Evolutionary conservation across 2,888 invertebrate species (phyloP).

Genomic region (Cheilosia grossa): DNA sequence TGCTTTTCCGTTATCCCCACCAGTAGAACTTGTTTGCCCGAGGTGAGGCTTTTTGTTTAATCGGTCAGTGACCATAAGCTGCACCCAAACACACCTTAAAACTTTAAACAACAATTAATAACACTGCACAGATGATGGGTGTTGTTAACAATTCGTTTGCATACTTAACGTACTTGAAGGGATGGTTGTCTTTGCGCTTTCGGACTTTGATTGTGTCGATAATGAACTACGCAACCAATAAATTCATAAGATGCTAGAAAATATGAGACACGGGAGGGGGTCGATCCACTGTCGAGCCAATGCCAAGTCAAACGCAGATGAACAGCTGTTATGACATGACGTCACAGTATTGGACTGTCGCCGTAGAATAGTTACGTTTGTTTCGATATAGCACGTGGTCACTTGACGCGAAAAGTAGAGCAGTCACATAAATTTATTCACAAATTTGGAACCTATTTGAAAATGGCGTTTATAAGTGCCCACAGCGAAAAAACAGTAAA

Average conservation of each 20-base stretch:
- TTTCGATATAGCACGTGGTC: background rate
- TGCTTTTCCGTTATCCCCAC: slow-evolving; percentile 9
- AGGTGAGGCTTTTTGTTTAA: slow-evolving; percentile 13
- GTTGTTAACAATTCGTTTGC: background rate
- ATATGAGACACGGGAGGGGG: too few relatives aligned
- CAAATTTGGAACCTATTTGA: too few relatives aligned
- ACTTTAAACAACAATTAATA: slow-evolving; percentile 8
- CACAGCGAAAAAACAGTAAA: too few relatives aligned
- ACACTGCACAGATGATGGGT: background rate
- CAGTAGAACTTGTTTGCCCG: slow-evolving; percentile 30
- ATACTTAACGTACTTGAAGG: too few relatives aligned
- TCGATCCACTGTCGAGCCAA: too few relatives aligned
- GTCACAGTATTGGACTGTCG: background rate
- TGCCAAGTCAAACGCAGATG: background rate
- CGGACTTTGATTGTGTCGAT: too few relatives aligned
- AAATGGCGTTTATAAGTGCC: too few relatives aligned
- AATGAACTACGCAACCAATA: too few relatives aligned
- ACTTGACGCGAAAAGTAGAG: too few relatives aligned
- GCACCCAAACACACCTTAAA: slow-evolving; percentile 34
- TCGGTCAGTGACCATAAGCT: slow-evolving; percentile 58
- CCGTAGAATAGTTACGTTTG: background rate
- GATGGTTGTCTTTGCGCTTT: too few relatives aligned
- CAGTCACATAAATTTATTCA: too few relatives aligned
- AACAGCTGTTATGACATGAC: background rate
- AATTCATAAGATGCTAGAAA: too few relatives aligned